These are phyloP conservation scores for Oostethus manadensis DNA, from an alignment of 2,113 vertebrate species.

Conservation along the genomic window DNA sequence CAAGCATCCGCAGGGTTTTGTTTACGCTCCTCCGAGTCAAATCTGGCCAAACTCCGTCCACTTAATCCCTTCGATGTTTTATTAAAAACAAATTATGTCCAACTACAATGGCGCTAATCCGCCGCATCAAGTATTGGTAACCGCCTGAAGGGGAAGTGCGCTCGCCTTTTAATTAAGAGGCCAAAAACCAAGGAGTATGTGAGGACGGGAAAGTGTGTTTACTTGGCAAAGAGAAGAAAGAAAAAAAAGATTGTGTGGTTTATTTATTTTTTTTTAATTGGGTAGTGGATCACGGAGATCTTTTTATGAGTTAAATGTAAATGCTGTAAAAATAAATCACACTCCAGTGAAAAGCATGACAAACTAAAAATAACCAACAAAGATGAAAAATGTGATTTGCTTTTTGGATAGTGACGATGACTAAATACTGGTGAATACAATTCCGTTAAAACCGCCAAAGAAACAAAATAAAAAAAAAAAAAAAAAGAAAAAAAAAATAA, in stretches of 20 bases:
- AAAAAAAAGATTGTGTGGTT: conserved; percentile 41
- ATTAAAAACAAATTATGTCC: conserved; percentile 77
- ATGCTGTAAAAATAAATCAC: too few species aligned
- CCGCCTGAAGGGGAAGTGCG: conserved; percentile 68
- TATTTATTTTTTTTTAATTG: conserved; percentile 59
- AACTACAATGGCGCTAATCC: conserved; percentile 67
- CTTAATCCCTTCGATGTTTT: conserved; percentile 72
- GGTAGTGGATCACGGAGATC: too few species aligned
- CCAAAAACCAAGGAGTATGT: conserved; percentile 69
- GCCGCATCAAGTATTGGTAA: conserved; percentile 73
- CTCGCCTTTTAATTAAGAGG: conserved; percentile 76
- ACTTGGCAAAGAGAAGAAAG: conserved; percentile 45
- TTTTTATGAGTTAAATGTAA: too few species aligned
- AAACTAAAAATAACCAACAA: too few species aligned
- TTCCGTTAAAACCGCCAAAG: too few species aligned
- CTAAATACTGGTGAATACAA: background rate
- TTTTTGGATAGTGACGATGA: background rate
- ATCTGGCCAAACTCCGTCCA: conserved; percentile 68
- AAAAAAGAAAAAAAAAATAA: too few species aligned
- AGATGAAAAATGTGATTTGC: too few species aligned
- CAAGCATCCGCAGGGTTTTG: conserved; percentile 60
- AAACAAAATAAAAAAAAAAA: too few species aligned
- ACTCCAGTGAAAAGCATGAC: too few species aligned
- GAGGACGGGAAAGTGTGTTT: conserved; percentile 71
- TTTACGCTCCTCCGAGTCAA: conserved; percentile 68